Percentiles rank a stretch among this genome's conserved stretches.
Conservation (phyloP, 2,888 invertebrate genomes). For the Eilema griseolum region DNA sequence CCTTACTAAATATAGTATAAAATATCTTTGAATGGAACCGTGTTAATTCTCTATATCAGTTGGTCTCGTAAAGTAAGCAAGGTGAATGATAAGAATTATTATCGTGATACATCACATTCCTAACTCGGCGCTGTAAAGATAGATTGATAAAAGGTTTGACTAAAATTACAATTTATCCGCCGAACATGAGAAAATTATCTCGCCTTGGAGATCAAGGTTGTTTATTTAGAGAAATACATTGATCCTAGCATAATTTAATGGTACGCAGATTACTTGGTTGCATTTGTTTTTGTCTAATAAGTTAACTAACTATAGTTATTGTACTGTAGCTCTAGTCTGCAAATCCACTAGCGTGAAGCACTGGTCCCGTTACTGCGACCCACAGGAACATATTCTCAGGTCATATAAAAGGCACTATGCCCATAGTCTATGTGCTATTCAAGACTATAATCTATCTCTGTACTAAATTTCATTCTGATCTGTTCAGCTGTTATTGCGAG, state of each 20-base stretch:
- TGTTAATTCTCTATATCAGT: conserved; percentile 43
- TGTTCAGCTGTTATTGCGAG: background rate
- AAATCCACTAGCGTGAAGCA: background rate
- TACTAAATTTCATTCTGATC: no score
- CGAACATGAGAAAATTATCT: conserved; percentile 43
- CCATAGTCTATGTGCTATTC: background rate
- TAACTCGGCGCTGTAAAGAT: conserved; percentile 39
- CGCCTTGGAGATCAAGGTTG: background rate
- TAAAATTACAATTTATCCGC: conserved; percentile 48
- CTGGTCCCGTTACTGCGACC: background rate
- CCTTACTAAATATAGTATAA: conserved; percentile 39
- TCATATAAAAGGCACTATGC: background rate
- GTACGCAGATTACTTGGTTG: background rate
- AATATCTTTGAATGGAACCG: conserved; percentile 47
- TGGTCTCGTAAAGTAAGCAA: conserved; percentile 43
- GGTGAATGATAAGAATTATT: conserved; percentile 56
- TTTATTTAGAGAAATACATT: background rate
- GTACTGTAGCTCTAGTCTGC: background rate
- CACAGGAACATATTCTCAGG: background rate
- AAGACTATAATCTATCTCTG: background rate
- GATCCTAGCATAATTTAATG: background rate
- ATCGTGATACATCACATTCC: conserved; percentile 61
- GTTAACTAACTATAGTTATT: background rate
- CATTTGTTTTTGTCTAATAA: background rate
- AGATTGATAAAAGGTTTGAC: conserved; percentile 47